These are phyloP conservation scores for Podarcis cretensis DNA, from an alignment of 2,113 vertebrate genomes.

Conservation along the genomic window DNA sequence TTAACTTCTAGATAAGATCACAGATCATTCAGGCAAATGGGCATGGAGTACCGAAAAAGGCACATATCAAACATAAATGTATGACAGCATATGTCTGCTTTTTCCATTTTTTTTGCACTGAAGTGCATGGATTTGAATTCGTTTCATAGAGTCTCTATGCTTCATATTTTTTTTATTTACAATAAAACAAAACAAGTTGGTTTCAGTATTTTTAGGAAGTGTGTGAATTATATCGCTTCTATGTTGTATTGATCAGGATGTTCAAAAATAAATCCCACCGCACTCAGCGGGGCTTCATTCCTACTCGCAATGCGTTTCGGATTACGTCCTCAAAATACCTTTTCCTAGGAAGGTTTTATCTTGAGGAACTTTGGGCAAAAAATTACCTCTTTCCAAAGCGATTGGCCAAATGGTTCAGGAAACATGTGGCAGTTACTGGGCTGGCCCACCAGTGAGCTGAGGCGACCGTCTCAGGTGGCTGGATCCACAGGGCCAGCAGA, in stretches of 20 bases:
- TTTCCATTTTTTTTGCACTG: not conserved
- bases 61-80: not conserved
- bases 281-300: too few species aligned
- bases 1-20: constrained; percentile 1
- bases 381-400: too few species aligned
- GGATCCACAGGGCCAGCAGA: too few species aligned
- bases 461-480: too few species aligned
- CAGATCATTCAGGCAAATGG: rapidly evolving
- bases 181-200: not conserved
- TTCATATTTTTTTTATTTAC: not conserved
- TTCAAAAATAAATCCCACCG: not conserved
- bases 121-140: not conserved
- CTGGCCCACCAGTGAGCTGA: too few species aligned
- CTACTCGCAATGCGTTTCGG: not conserved
- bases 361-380: not conserved
- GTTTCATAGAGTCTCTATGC: too few species aligned
- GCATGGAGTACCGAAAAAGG: not conserved
- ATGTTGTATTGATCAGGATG: not conserved
- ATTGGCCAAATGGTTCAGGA: too few species aligned
- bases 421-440: not conserved
- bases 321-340: too few species aligned
- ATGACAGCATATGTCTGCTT: too few species aligned
- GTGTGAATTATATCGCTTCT: not conserved
- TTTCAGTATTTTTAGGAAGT: not conserved
- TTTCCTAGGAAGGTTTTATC: not conserved